These are phyloP conservation scores for Limonius californicus DNA, from an alignment of 1,140 invertebrate genomes.

Conservation along the genomic window DNA sequence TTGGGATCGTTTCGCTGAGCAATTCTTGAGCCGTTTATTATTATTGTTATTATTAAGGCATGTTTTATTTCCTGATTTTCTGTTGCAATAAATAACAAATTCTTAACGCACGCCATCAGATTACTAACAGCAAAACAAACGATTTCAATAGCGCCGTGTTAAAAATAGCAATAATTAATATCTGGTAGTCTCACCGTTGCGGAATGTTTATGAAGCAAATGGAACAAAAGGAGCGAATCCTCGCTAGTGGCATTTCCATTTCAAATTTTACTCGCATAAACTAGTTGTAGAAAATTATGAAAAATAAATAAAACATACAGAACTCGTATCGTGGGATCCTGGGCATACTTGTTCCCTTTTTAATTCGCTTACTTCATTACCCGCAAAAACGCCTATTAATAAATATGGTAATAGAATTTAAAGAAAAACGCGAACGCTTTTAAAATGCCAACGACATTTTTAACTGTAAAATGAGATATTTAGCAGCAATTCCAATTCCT, in stretches of 20 bases:
- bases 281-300: constrained; percentile 23
- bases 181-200: background rate
- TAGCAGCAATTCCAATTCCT: no score
- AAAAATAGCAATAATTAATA: no score
- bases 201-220: background rate
- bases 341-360: background rate
- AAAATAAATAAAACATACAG: constrained; percentile 24
- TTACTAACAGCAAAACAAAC: no score
- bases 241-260: constrained; percentile 22
- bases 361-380: background rate
- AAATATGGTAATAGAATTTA: background rate
- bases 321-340: constrained; percentile 23
- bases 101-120: no score
- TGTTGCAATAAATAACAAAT: no score
- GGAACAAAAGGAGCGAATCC: background rate
- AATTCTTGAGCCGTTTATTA: no score
- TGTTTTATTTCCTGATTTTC: no score
- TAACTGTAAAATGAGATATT: background rate
- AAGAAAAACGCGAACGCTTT: no score
- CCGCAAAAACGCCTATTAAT: constrained; percentile 1
- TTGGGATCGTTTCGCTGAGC: no score
- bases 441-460: background rate
- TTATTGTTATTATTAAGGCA: no score
- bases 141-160: no score
- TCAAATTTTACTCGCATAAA: constrained; percentile 23